phyloP scores from a whole-genome alignment of 2,113 vertebrate genomes.

The Haplochromis vanheusdeni region DNA sequence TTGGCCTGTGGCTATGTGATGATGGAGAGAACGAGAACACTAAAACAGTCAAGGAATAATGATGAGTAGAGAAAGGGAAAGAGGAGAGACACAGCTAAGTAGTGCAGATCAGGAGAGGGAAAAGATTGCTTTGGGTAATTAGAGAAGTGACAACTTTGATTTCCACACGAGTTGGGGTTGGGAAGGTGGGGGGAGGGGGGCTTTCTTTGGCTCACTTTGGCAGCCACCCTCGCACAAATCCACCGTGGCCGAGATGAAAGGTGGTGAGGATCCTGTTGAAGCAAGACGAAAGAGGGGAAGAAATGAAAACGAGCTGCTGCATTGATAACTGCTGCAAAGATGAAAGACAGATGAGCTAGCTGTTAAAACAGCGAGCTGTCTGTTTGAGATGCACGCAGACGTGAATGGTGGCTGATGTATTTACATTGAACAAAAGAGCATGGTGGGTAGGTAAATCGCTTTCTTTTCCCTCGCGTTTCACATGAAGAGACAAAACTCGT shows the following conservation, averaged over 20 bases:
- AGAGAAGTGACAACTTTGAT: constrained; percentile 64
- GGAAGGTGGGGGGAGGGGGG: background rate
- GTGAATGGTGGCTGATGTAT: background rate
- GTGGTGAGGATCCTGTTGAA: constrained; percentile 7
- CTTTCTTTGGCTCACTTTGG: background rate
- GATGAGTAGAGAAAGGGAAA: background rate
- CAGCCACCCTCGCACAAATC: constrained; percentile 35
- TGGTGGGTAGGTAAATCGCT: background rate
- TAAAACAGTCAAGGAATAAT: background rate
- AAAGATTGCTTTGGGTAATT: constrained; percentile 67
- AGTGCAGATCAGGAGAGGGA: constrained; percentile 29
- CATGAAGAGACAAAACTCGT: background rate
- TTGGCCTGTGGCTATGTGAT: constrained; percentile 41
- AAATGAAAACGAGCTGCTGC: constrained; percentile 5
- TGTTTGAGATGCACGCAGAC: background rate
- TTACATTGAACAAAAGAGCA: constrained; percentile 34
- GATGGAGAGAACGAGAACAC: constrained; percentile 3
- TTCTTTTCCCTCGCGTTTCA: background rate
- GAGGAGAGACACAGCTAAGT: constrained; percentile 2
- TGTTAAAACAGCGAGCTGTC: constrained; percentile 11
- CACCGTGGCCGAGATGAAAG: constrained; percentile 44
- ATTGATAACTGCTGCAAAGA: constrained; percentile 31
- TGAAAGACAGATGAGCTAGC: constrained; percentile 29
- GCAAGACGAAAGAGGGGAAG: background rate
- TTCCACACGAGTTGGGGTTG: constrained; percentile 21